Base-by-base conservation (phyloP, 2,888 invertebrate genomes). In the Meganola albula region DNA sequence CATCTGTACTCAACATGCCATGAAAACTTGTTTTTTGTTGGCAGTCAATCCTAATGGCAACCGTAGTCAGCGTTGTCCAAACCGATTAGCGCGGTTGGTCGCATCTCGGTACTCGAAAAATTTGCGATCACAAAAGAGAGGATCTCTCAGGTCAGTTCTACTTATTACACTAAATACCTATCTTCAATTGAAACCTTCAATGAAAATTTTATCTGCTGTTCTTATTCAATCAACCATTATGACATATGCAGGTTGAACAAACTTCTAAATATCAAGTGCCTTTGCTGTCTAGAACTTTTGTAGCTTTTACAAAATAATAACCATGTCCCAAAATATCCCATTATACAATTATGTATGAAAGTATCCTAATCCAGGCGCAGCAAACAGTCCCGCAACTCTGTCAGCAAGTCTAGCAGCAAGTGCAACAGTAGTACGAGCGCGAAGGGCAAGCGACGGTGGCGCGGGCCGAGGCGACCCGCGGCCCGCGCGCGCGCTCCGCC, bases 41-140 rank as follows among this genome's bases (percentile, higher is more conserved):
- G n/a, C n/a, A n/a, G n/a, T n/a, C n/a, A n/a, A n/a, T n/a, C n/a
- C n/a, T n/a, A 82, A 78, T 27, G 75, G 77, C 1, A 68, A 59
- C 14, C 78, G 87, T 32, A 84, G 78, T 54, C 72, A 83, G 45
- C 55, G 89, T 20, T 89, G 89, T 31, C 88, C 90, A 0, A 93
- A 92, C 68, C 87, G 92, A 41, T 89, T 93, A 54, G 91, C 92
- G 10, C 90, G 91, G 46, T 73, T 93, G 27, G 92, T 93, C 34
- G 91, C 92, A 2, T 90, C 92, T 42, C 91, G 93, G 33, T 88
- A 92, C 28, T 88, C 90, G 25, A 90, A 91, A 33, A 20, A 2
- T 20, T 78, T 89, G 28, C 89, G 90, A 40, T 90, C 92, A 4
- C 88, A 87, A 40, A 91, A 90, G 63, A 80, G 84, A 29, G 80